Percentiles rank a stretch among this genome's conserved stretches.
Conservation (phyloP, 2,888 invertebrate genomes). For the Drosophila ezoana region DNA sequence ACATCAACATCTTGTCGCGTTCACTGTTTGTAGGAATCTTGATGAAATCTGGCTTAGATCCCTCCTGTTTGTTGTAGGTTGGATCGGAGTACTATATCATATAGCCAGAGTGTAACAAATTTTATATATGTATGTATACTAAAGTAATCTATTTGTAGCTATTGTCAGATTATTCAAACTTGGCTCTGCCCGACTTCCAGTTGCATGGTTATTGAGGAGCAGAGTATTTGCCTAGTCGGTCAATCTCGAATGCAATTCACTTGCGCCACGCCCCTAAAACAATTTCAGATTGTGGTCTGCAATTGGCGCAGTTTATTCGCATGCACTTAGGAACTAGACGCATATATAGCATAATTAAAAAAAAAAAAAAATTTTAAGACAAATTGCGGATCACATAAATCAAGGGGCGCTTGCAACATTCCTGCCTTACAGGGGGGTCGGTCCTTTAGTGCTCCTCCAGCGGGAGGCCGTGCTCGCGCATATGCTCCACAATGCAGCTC, state of each 20-base stretch:
- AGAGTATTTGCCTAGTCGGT: background rate
- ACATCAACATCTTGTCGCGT: no score
- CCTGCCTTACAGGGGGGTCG: background rate
- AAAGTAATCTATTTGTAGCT: no score
- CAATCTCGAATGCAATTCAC: background rate
- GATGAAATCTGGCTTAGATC: no score
- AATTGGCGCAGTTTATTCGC: constrained; percentile 57
- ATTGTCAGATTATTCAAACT: no score
- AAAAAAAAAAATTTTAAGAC: constrained; percentile 10
- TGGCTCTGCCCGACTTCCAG: no score
- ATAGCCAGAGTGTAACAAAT: no score
- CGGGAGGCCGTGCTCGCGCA: constrained; percentile 69
- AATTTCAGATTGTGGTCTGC: constrained; percentile 1
- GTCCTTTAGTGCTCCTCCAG: constrained; percentile 28
- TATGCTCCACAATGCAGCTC: constrained; percentile 66
- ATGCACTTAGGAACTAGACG: constrained; percentile 25
- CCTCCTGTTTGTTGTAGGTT: no score
- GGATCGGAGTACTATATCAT: no score
- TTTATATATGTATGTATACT: no score
- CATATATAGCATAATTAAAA: constrained; percentile 6
- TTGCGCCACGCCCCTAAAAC: background rate
- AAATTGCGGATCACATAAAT: constrained; percentile 14
- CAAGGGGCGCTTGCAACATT: constrained; percentile 53
- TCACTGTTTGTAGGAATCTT: no score
- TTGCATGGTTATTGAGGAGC: no score